Conservation (phyloP, 2,888 invertebrate genomes). For the Pyrochroa serraticornis region DNA sequence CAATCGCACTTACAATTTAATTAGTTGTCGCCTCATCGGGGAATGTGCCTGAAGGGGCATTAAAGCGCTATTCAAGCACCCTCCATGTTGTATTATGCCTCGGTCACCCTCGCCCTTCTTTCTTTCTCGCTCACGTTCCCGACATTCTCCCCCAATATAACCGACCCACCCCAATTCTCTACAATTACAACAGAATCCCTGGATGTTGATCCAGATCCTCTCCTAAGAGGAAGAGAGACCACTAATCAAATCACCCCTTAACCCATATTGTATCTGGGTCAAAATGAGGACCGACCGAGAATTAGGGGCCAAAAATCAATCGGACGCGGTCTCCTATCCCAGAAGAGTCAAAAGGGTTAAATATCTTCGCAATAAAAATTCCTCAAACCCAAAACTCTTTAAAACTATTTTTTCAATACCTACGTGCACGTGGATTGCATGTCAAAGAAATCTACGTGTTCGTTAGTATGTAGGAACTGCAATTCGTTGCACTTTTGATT, state of each 20-base stretch:
- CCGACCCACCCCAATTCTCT: conserved; percentile 21
- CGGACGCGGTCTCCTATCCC: neutral
- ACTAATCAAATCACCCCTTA: conserved; percentile 32
- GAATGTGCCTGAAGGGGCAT: conserved; percentile 26
- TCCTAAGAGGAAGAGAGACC: conserved; percentile 15
- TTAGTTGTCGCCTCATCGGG: conserved; percentile 20
- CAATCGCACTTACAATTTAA: conserved; percentile 16
- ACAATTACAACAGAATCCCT: conserved; percentile 21
- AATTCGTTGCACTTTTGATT: too few relatives aligned
- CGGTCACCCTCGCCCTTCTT: conserved; percentile 20
- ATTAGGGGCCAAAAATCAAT: conserved; percentile 18
- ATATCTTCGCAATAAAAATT: too few relatives aligned
- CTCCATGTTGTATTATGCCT: conserved; percentile 24
- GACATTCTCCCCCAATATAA: conserved; percentile 8
- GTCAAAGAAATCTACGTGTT: too few relatives aligned
- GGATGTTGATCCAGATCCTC: conserved; percentile 4
- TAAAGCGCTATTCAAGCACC: conserved; percentile 27
- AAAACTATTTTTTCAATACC: too few relatives aligned
- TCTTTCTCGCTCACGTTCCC: conserved; percentile 8
- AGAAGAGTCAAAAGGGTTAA: neutral
- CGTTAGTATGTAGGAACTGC: too few relatives aligned
- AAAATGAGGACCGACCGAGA: conserved; percentile 19
- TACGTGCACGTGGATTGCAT: too few relatives aligned
- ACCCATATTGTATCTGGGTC: conserved; percentile 30
- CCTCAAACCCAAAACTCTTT: too few relatives aligned